Conservation (phyloP, 2,888 invertebrate genomes). For the Aspidiotus rigidus region DNA sequence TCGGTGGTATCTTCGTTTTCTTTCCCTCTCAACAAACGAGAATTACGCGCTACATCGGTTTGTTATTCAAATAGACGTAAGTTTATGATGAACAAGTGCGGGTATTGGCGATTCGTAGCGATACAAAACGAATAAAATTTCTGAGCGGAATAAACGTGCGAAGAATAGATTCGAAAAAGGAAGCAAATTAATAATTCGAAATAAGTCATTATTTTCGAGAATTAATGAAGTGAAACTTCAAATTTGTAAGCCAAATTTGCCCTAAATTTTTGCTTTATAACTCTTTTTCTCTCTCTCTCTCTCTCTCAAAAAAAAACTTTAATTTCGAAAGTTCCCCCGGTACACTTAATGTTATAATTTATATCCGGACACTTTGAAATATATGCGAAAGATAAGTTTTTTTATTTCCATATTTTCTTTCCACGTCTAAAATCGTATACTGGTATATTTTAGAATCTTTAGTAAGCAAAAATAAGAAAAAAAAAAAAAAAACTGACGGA, state of each 20-base stretch:
- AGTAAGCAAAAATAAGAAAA: constrained; percentile 4
- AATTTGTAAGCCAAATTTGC: constrained; percentile 21
- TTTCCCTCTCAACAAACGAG: no score
- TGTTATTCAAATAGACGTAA: no score
- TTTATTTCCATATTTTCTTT: no score
- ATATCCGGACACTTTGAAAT: constrained; percentile 18
- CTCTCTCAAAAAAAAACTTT: not conserved
- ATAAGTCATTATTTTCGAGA: not conserved
- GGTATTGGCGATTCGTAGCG: no score
- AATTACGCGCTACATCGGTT: no score
- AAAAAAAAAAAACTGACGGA: constrained; percentile 16
- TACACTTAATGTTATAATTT: constrained; percentile 24
- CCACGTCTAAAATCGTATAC: not conserved
- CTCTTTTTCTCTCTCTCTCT: constrained; percentile 3
- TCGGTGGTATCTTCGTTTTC: no score
- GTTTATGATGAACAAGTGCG: no score
- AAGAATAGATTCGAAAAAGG: no score
- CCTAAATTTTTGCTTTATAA: constrained; percentile 23
- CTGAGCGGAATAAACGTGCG: no score
- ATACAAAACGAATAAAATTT: no score
- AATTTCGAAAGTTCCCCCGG: constrained; percentile 14
- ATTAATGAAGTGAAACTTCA: constrained; percentile 23
- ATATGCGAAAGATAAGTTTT: not conserved
- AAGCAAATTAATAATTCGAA: no score
- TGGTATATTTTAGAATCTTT: constrained; percentile 11